Evolutionary conservation across 2,888 invertebrate species (phyloP).

Genomic region (Eupithecia inturbata): DNA sequence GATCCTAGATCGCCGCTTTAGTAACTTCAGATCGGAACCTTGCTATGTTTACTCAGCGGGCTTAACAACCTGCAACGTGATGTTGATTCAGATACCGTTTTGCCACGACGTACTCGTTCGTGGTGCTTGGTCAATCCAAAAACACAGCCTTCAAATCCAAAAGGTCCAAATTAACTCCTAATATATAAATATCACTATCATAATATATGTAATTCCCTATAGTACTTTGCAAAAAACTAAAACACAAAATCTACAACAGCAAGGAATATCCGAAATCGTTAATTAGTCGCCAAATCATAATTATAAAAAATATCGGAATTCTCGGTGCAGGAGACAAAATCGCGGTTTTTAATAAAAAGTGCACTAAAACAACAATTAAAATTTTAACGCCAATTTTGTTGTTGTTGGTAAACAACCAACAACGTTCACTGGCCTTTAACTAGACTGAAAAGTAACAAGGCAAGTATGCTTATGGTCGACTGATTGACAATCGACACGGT

Average conservation of each 20-base stretch:
- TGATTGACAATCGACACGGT: too few relatives aligned
- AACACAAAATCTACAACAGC: background rate
- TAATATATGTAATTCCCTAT: background rate
- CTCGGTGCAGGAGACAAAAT: slow-evolving; percentile 11
- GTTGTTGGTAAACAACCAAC: too few relatives aligned
- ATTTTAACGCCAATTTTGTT: too few relatives aligned
- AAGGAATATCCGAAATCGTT: background rate
- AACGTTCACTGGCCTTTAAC: too few relatives aligned
- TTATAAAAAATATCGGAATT: background rate
- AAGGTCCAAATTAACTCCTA: background rate
- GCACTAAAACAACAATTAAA: too few relatives aligned
- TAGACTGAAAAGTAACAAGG: too few relatives aligned
- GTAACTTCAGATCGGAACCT: background rate
- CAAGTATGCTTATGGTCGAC: too few relatives aligned
- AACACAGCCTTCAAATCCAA: background rate
- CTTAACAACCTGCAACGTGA: background rate
- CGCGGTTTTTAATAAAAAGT: background rate
- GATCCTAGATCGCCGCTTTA: background rate
- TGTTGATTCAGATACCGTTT: too few relatives aligned
- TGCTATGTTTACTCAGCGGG: background rate
- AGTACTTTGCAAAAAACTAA: background rate
- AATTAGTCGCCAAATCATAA: background rate
- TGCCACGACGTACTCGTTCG: background rate
- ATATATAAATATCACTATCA: background rate
- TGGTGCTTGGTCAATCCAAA: background rate